Evolutionary conservation across 2,888 invertebrate species (phyloP).

Genomic region (Caenorhabditis sp.): DNA sequence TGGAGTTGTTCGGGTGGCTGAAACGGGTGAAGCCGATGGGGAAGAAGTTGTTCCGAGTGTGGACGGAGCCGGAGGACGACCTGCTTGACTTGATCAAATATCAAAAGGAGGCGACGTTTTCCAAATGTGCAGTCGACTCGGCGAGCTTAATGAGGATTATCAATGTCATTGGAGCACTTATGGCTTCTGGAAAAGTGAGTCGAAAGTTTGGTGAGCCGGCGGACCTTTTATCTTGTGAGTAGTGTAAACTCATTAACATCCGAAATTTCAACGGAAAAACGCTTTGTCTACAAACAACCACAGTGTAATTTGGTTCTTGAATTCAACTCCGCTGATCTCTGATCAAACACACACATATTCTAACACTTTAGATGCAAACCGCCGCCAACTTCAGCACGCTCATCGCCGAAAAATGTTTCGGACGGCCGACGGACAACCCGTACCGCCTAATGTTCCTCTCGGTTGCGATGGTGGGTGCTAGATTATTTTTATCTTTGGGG

Average conservation of each 20-base stretch:
- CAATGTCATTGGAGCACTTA: neutral
- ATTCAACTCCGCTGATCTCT: too few species aligned
- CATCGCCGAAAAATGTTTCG: slow-evolving; percentile 23
- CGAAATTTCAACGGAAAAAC: too few species aligned
- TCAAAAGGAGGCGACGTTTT: neutral
- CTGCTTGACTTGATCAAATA: slow-evolving; percentile 18
- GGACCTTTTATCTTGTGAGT: too few species aligned
- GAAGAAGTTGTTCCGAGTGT: slow-evolving; percentile 3
- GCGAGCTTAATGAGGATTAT: slow-evolving; percentile 5
- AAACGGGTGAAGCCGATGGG: slow-evolving; percentile 16
- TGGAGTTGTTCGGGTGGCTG: slow-evolving; percentile 25
- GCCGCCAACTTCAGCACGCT: slow-evolving; percentile 3
- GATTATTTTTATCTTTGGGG: slow-evolving; percentile 7
- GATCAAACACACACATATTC: neutral
- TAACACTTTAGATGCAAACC: neutral
- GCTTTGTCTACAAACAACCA: too few species aligned
- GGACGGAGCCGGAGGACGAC: slow-evolving; percentile 7
- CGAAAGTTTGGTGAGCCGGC: neutral
- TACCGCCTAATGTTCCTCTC: slow-evolving; percentile 31
- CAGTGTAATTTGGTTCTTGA: too few species aligned
- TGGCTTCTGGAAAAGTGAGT: slow-evolving; percentile 24
- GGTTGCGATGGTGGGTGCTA: slow-evolving; percentile 26
- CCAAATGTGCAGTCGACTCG: slow-evolving; percentile 9
- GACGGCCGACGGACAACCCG: slow-evolving; percentile 11
- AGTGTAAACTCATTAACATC: too few species aligned